Evolutionary conservation across 2,113 vertebrate genomes (phyloP), one percentile per base, ranked within the genome.

Genomic region (Sula dactylatra): DNA sequence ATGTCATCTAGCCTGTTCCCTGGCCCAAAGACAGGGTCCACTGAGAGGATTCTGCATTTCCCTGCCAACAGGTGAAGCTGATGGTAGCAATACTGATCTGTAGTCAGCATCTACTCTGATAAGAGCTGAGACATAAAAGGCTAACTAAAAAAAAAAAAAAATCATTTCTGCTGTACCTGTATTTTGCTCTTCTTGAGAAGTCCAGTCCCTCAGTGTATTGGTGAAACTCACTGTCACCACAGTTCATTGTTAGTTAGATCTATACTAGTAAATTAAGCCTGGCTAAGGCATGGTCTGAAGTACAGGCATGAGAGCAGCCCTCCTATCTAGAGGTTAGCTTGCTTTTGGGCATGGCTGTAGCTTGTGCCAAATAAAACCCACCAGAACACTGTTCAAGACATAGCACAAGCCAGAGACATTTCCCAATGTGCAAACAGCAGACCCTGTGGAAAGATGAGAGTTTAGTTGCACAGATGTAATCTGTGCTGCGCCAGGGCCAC

Each of bases 381-480:
- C 21, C 56, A 61, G 66, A 81, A 65, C 45, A 22, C 74, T 61
- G 27, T 18, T 66, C 76, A 82, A 61, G 45, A 55, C 27, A 80
- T 2, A 61, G 52, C 24, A 93, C 32, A 72, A 92, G 18, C 11
- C 54, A 90, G 70, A 85, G 40, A 77, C 2, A 0, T 11, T 80
- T 88, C 27, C 18, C 50, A 44, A 17, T 10, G 9, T 24, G 31
- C 26, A 61, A 86, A 64, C 18, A 62, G 36, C 13, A 77, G 52
- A 80, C 54, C 4, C 10, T 12, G 6, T 34, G 21, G 26, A 76
- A 88, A 80, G 16, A 56, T 0, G 0, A 74, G 21, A 34, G 12
- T 89, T 93, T 74, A 56, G 36, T 61, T 5, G 6, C 27, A 69
- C 29, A 61, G 21, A 40, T 10, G 9, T 32, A 66, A 71, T 42